Percentiles rank a stretch among this genome's conserved stretches.
Conservation (phyloP, 2,888 invertebrate species). For the Argyresthia albistria region DNA sequence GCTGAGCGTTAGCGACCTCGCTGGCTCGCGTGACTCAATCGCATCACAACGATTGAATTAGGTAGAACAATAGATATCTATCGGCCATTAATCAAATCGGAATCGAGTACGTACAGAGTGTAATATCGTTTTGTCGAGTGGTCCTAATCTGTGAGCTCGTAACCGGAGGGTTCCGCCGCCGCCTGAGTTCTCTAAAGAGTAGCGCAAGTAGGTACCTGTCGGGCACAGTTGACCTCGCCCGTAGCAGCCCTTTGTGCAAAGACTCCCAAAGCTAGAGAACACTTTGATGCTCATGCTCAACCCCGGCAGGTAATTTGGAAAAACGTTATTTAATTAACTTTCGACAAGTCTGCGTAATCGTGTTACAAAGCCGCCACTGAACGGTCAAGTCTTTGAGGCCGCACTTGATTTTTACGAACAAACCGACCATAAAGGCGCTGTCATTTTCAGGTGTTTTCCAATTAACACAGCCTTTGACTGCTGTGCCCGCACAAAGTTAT, state of each 20-base stretch:
- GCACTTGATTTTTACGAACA: slow-evolving; percentile 57
- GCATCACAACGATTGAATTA: slow-evolving; percentile 46
- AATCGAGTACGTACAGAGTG: slow-evolving; percentile 24
- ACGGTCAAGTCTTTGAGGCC: slow-evolving; percentile 63
- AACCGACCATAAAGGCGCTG: slow-evolving; percentile 62
- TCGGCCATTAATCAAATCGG: slow-evolving; percentile 47
- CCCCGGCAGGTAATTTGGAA: slow-evolving; percentile 65
- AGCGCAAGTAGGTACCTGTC: slow-evolving; percentile 40
- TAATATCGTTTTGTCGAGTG: slow-evolving; percentile 8
- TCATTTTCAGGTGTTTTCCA: slow-evolving; percentile 68
- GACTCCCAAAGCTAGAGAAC: slow-evolving; percentile 48
- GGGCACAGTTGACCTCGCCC: slow-evolving; percentile 45
- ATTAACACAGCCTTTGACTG: slow-evolving; percentile 70
- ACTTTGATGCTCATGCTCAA: slow-evolving; percentile 47
- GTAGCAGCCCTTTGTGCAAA: slow-evolving; percentile 58
- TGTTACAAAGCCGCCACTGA: slow-evolving; percentile 63
- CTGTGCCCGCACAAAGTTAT: slow-evolving; percentile 43
- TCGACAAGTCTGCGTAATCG: slow-evolving; percentile 70
- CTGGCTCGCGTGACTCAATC: slow-evolving; percentile 32
- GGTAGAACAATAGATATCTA: slow-evolving; percentile 40
- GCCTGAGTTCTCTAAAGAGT: slow-evolving; percentile 30
- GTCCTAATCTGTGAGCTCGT: not conserved
- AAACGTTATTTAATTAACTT: slow-evolving; percentile 73
- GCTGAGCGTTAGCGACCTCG: slow-evolving; percentile 28
- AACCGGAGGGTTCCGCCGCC: not conserved